A percentile compares a stretch with the other conserved stretches of the same genome.
Conservation (phyloP, 2,888 invertebrate genomes). For the Ichneumoninae sp. region DNA sequence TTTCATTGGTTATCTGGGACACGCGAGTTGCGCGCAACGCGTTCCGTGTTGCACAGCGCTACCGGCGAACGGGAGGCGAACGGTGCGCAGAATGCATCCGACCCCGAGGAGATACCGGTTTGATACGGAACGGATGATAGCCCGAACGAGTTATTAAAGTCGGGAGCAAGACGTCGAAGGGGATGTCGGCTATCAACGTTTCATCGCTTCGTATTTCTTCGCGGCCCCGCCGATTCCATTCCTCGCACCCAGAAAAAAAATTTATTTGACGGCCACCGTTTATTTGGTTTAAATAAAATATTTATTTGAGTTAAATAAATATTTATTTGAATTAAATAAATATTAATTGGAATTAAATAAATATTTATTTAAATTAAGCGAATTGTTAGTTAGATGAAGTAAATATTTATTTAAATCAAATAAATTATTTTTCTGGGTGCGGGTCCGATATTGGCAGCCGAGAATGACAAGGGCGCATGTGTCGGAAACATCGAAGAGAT, state of each 20-base stretch:
- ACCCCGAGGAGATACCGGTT: constrained; percentile 57
- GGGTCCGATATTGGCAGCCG: too few species aligned
- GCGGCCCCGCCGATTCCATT: not conserved
- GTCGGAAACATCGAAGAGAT: not conserved
- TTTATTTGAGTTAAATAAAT: too few species aligned
- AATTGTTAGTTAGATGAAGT: too few species aligned
- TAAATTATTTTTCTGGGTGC: too few species aligned
- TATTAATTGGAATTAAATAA: too few species aligned
- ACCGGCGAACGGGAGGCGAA: constrained; percentile 11
- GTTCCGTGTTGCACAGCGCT: not conserved
- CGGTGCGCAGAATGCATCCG: constrained; percentile 45
- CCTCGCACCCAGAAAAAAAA: too few species aligned
- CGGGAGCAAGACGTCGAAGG: constrained; percentile 51
- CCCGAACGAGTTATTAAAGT: constrained; percentile 52
- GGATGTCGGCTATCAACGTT: constrained; percentile 27
- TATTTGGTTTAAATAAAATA: too few species aligned
- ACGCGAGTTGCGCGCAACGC: not conserved
- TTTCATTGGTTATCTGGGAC: not conserved
- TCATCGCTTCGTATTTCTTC: constrained; percentile 6
- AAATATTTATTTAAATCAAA: too few species aligned
- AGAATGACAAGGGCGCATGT: not conserved
- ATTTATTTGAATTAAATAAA: too few species aligned
- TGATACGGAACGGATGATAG: constrained; percentile 54
- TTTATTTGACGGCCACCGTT: too few species aligned
- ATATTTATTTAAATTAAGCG: too few species aligned